Base-by-base conservation (phyloP, 2,113 vertebrate genomes). In the Thunnus thynnus region DNA sequence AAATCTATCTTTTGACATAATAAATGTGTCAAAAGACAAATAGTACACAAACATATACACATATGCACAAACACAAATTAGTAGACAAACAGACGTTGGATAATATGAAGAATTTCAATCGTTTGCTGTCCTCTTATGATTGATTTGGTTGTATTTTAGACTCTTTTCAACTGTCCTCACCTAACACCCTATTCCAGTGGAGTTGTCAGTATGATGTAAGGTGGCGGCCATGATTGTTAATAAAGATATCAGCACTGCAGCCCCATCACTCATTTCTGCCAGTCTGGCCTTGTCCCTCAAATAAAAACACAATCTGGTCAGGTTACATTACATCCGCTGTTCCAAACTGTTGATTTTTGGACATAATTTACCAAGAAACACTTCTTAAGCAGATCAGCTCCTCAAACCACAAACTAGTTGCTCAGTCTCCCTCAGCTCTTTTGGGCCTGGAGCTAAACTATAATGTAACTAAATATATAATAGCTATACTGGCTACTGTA, bases 171-270 rank as follows among this genome's bases (percentile, higher is more conserved):
- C 46, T 77, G 71, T 75, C 63, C 80, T 80, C 48, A 3, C 76
- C 67, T 52, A 48, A 32, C 66, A 57, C 52, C 68, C 76, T 36
- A 27, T 41, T 30, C 55, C 56, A 13, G 30, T 51, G 61, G 56
- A 75, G 60, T 36, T 79, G 79, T 73, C 86, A 77, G 18, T 48
- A 50, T 88, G 83, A 85, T 88, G 70, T 68, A 69, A 84, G 74
- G 51, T 27, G 71, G 58, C 68, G 64, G 82, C 57, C 56, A 47
- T 57, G 67, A 62, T 77, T 77, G 60, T 83, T 58, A 80, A 85
- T 87, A 80, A 85, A 83, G 76, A 76, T 72, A 75, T 79, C 75
- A 82, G 65, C 16, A 2, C 32, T 79, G 16, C 54, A 25, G 61
- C 60, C 58, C 66, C 75, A 85, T 89, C 78, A 62, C 47, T 82